These are phyloP conservation scores for Lophura nycthemera DNA, from an alignment of 2,113 vertebrate species.

Conservation along the genomic window DNA sequence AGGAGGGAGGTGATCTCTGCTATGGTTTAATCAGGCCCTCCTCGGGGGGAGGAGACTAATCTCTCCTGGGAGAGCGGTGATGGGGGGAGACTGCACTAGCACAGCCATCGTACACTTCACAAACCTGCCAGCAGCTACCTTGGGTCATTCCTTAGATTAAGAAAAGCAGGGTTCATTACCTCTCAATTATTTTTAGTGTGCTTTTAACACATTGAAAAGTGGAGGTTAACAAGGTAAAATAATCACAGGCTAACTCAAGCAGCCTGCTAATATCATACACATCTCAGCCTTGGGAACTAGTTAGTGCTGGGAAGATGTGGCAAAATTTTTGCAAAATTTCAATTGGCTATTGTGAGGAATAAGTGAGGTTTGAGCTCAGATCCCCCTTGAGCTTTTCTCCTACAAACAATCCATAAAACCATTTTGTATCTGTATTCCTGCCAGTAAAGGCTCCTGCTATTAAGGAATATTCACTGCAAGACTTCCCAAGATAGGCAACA, in stretches of 20 bases:
- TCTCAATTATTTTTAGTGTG: neutral
- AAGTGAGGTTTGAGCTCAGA: neutral
- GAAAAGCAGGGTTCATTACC: neutral
- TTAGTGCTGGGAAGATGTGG: neutral
- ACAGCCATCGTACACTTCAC: rapidly evolving
- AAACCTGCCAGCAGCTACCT: neutral
- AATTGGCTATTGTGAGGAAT: neutral
- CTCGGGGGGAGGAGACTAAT: neutral
- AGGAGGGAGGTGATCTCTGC: neutral
- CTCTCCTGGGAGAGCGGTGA: neutral
- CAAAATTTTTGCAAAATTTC: neutral
- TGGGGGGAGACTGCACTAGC: neutral
- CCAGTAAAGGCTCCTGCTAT: neutral
- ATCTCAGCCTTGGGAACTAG: neutral
- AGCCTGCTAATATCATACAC: neutral
- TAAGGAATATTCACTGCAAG: neutral
- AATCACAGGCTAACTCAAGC: neutral
- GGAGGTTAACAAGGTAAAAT: neutral
- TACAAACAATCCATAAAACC: neutral
- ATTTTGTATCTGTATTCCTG: neutral
- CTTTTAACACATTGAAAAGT: neutral
- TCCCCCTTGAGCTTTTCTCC: neutral
- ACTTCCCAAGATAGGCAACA: neutral
- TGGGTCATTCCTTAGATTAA: neutral
- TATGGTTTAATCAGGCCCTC: conserved; percentile 13